Base-by-base conservation (phyloP, 2,888 invertebrate genomes). In the Phytoseiulus persimilis region DNA sequence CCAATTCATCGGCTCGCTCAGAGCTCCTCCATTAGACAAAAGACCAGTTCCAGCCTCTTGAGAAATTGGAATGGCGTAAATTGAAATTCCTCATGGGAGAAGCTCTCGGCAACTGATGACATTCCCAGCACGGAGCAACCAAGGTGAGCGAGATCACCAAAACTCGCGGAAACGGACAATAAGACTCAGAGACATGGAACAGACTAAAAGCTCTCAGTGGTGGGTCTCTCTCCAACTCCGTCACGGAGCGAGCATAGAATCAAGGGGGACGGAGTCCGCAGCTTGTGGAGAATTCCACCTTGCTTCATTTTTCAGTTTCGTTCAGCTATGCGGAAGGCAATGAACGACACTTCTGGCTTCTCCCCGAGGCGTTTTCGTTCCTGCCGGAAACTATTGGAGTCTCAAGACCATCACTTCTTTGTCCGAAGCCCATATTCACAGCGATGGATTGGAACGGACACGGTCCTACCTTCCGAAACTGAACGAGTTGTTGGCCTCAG, bases 381-480 rank as follows among this genome's bases (percentile, higher is more conserved):
- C n/a, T n/a, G n/a, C n/a, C n/a, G n/a, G n/a, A n/a, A n/a, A n/a
- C n/a, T n/a, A n/a, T n/a, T n/a, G n/a, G n/a, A n/a, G n/a, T n/a
- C n/a, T n/a, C n/a, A n/a, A n/a, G n/a, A n/a, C n/a, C n/a, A n/a
- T n/a, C n/a, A n/a, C n/a, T n/a, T n/a, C n/a, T n/a, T n/a, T n/a
- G n/a, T n/a, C n/a, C n/a, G n/a, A n/a, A n/a, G n/a, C n/a, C n/a
- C n/a, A n/a, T n/a, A n/a, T n/a, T n/a, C 46, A 18, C 65, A 3
- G 23, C 65, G 65, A 14, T 28, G 1, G 65, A 3, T 18, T 65
- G 28, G 9, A n/a, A n/a, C n/a, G n/a, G n/a, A n/a, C n/a, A n/a
- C n/a, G n/a, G 32, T n/a, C 87, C n/a, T n/a, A 87, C 87, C 87
- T 87, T 33, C 87, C 87, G 32, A 87, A 87, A 18, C 87, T 87